These are phyloP conservation scores for Flexamia atlantica DNA, from an alignment of 2,888 invertebrate species.

Conservation along the genomic window DNA sequence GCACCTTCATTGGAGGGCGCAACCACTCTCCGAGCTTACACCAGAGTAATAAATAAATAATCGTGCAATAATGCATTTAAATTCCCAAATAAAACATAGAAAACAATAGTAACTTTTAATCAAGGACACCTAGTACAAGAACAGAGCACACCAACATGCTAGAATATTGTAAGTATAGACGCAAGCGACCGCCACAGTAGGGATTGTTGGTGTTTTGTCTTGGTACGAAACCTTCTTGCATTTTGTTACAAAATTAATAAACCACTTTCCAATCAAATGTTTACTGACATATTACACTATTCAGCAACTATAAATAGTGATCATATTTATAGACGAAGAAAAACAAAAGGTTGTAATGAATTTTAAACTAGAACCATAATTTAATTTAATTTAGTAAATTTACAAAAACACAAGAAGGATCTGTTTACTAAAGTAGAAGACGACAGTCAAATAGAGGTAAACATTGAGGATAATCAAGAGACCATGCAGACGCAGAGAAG, in stretches of 20 bases:
- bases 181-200: conserved; percentile 45
- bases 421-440: conserved; percentile 13
- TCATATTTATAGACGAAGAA: too few relatives aligned
- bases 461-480: conserved; percentile 65
- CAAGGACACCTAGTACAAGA: conserved; percentile 26
- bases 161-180: neutral
- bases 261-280: too few relatives aligned
- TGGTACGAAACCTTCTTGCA: conserved; percentile 30
- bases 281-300: too few relatives aligned
- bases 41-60: neutral
- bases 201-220: conserved; percentile 52
- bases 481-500: conserved; percentile 62
- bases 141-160: conserved; percentile 50
- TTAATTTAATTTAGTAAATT: too few relatives aligned
- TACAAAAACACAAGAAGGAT: conserved; percentile 25
- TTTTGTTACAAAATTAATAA: neutral
- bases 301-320: too few relatives aligned
- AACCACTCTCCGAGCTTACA: conserved; percentile 1
- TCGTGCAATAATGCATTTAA: neutral
- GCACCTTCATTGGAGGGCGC: conserved; percentile 37
- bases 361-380: too few relatives aligned
- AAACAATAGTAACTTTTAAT: neutral
- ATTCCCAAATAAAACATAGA: neutral
- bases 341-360: too few relatives aligned
- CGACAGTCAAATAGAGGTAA: conserved; percentile 49